A percentile compares a stretch with the other conserved stretches of the same genome.
These are phyloP conservation scores for Sinentomon sp. DNA, from an alignment of 2,888 invertebrate species.

Conservation along the genomic window DNA sequence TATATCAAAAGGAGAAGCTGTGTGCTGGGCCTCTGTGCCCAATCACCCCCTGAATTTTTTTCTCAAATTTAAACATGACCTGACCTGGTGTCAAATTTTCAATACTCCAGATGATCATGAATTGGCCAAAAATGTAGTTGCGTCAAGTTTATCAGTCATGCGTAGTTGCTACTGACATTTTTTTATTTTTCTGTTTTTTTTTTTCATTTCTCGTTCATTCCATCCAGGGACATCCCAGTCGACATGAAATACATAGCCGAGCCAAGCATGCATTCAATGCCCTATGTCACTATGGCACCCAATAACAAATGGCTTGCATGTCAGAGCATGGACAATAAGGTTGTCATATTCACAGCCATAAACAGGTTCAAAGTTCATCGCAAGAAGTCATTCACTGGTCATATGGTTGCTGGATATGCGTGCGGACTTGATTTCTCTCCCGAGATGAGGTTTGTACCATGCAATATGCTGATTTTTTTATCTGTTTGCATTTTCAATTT, in stretches of 20 bases:
- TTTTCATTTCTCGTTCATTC: no score
- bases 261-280: conserved; percentile 97
- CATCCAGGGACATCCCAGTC: conserved; percentile 59
- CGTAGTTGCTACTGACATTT: neutral
- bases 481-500: no score
- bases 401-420: conserved; percentile 98
- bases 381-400: conserved; percentile 90
- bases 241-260: conserved; percentile 99
- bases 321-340: conserved; percentile 97
- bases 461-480: no score
- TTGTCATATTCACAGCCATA: conserved; percentile 86
- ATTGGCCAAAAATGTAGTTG: no score
- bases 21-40: no score
- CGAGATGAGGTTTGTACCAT: conserved; percentile 83
- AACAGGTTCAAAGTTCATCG: conserved; percentile 93
- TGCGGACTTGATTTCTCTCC: conserved; percentile 91
- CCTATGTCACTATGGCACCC: conserved; percentile 75
- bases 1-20: no score
- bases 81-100: no score
- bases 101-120: no score
- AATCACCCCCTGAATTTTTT: no score
- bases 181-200: conserved; percentile 3
- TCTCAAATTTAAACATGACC: no score
- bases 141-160: no score
- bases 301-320: conserved; percentile 98